These are phyloP conservation scores for Actinia equina DNA, from an alignment of 64 coral and sea anemone genomes.

Conservation along the genomic window DNA sequence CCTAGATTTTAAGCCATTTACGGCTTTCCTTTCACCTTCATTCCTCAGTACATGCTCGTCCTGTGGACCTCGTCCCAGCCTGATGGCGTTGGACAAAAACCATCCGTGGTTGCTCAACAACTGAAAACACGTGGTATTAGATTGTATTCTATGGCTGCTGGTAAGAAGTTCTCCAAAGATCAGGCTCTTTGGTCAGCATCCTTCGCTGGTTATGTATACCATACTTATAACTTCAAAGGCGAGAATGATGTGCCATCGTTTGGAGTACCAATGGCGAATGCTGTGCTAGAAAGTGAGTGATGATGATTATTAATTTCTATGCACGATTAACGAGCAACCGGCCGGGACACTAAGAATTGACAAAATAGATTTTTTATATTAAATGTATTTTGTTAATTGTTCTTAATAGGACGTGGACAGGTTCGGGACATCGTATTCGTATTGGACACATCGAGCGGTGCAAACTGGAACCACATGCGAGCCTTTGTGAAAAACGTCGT, in stretches of 20 bases:
- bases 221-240: no score
- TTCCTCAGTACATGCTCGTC: neutral
- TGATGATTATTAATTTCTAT: no score
- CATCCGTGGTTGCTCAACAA: neutral
- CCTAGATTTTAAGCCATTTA: no score
- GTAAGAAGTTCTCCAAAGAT: conserved; percentile 21
- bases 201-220: conserved; percentile 42
- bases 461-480: conserved; percentile 60
- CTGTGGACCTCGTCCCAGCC: neutral
- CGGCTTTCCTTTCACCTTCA: no score
- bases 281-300: conserved; percentile 12
- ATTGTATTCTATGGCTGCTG: neutral
- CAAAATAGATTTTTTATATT: no score
- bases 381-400: no score
- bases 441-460: conserved; percentile 51
- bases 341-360: no score
- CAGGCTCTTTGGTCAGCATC: conserved; percentile 37
- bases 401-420: neutral
- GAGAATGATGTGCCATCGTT: neutral
- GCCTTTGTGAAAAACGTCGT: no score
- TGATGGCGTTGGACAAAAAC: neutral
- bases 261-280: neutral
- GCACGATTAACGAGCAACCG: no score
- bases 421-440: conserved; percentile 59
- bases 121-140: conserved; percentile 3